Conservation (phyloP, 2,888 invertebrate species). For the Xestia sexstrigata region DNA sequence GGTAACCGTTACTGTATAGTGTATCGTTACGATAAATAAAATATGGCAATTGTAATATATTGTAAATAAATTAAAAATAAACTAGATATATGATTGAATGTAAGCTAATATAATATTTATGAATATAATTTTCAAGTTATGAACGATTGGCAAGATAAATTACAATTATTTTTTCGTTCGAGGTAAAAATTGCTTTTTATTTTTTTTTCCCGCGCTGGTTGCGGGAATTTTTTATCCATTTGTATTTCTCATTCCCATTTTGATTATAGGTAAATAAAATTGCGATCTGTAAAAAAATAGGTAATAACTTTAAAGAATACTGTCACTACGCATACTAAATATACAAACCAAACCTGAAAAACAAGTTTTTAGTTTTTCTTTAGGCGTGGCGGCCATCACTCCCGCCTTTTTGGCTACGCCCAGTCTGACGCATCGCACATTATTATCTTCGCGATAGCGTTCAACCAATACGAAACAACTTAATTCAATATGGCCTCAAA, state of each 20-base stretch:
- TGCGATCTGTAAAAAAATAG: neutral
- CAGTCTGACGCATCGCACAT: slow-evolving; percentile 34
- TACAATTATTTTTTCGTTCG: slow-evolving; percentile 45
- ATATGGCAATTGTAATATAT: slow-evolving; percentile 57
- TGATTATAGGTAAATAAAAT: neutral
- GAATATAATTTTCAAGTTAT: slow-evolving; percentile 47
- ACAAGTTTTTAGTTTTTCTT: neutral
- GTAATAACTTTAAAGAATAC: neutral
- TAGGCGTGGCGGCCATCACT: slow-evolving; percentile 42
- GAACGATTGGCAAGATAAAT: slow-evolving; percentile 51
- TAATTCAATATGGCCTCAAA: neutral
- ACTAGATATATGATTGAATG: slow-evolving; percentile 49
- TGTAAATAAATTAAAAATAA: slow-evolving; percentile 61
- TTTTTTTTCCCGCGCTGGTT: slow-evolving; percentile 31
- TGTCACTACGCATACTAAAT: neutral
- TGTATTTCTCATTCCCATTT: neutral
- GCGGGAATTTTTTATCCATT: neutral
- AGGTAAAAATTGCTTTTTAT: slow-evolving; percentile 29
- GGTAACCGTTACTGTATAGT: slow-evolving; percentile 59
- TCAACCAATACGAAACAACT: slow-evolving; percentile 32
- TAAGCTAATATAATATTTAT: slow-evolving; percentile 63
- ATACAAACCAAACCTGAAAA: neutral
- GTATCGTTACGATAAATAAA: slow-evolving; percentile 44
- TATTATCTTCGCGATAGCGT: slow-evolving; percentile 19
- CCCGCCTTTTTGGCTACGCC: slow-evolving; percentile 54